Evolutionary conservation across 92 coral and sea anemone species (phyloP).

Genomic region (Heliopora coerulea): DNA sequence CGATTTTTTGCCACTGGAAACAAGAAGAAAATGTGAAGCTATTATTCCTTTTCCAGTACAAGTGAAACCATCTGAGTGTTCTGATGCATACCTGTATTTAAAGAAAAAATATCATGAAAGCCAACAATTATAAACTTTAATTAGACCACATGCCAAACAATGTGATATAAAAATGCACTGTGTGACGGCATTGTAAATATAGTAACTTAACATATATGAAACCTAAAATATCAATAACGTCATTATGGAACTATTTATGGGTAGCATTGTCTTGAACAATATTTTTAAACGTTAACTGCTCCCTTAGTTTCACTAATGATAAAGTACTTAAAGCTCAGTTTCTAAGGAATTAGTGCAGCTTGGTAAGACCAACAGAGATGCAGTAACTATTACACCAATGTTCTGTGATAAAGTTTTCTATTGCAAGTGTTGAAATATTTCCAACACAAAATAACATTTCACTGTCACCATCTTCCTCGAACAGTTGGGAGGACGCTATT

Average conservation of each 20-base stretch:
- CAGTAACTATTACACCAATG: constrained; percentile 4
- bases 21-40: constrained; percentile 5
- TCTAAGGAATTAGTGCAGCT: not conserved
- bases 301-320: too few relatives aligned
- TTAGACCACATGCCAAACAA: too few relatives aligned
- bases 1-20: constrained; percentile 14
- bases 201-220: too few relatives aligned
- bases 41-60: constrained; percentile 15
- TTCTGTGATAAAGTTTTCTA: constrained; percentile 1
- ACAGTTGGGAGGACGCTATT: constrained; percentile 5
- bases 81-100: constrained; percentile 15
- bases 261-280: too few relatives aligned
- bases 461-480: not conserved
- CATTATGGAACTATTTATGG: too few relatives aligned
- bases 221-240: too few relatives aligned
- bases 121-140: not conserved
- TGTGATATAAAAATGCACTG: too few relatives aligned
- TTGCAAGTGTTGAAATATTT: constrained; percentile 18
- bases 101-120: not conserved
- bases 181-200: too few relatives aligned
- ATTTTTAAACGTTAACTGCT: too few relatives aligned
- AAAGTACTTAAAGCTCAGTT: too few relatives aligned
- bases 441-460: constrained; percentile 30
- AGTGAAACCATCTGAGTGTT: constrained; percentile 15
- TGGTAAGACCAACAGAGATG: constrained; percentile 9